Base-by-base conservation (phyloP, 2,888 invertebrate genomes). In the Gnatocerus cornutus region DNA sequence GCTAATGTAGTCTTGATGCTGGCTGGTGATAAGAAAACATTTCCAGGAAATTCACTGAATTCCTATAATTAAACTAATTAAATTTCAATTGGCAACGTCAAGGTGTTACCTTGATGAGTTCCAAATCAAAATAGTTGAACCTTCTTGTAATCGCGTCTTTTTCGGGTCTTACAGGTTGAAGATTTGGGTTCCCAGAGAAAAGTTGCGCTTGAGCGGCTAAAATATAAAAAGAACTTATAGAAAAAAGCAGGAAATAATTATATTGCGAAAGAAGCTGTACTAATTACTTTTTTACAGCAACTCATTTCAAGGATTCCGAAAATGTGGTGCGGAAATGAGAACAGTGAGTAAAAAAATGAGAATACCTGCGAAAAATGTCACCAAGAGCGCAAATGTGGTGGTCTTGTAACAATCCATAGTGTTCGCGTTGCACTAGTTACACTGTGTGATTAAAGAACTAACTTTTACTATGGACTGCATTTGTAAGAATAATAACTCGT, bases 11-110 rank as follows among this genome's bases (percentile, higher is more conserved):
- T 85, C 81, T 91, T 92, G 21, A 91, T 85, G 78, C 91, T 91
- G 65, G 89, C 88, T 10, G 92, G 90, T n/a, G 92, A 91, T 1
- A 91, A 81, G 78, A 92, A 85, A 30, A 91, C 85, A 79, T 92
- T 92, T 16, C 88, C 88, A 6, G 73, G 66, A 13, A 76, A 73
- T 64, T 81, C 73, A 39, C 73, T 74, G 68, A 78, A 76, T 64
- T 74, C 78, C 77, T 79, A 71, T 27, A 77, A 75, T 72, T 69
- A 63, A 50, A 13, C 21, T 50, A 30, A 43, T 61, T 37, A 58
- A 41, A 13, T 52, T 12, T 48, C 7, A 9, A 13, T 61, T 21
- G 63, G 4, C 14, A 48, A 30, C 10, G n/a, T 2, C 21, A 29
- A 58, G 10, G 27, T 10, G 14, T 70, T 80, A 84, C 84, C 73